A percentile compares a stretch with the other conserved stretches of the same genome.
These are phyloP conservation scores for Phymanthus crucifer DNA, from an alignment of 92 coral and sea anemone genomes.

Conservation along the genomic window DNA sequence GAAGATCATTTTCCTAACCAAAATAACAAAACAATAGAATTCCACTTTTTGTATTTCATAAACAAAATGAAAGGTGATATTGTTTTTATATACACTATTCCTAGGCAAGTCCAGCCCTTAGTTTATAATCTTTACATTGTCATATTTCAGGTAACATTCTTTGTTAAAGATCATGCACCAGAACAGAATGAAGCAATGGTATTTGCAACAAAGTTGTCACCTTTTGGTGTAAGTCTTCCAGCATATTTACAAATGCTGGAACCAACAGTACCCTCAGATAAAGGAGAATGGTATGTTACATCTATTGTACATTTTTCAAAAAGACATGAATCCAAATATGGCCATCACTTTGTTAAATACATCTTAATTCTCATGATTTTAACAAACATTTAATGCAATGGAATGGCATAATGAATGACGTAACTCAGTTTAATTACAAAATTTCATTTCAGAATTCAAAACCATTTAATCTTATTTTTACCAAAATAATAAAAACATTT, in stretches of 20 bases:
- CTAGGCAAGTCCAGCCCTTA: neutral
- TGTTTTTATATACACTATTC: neutral
- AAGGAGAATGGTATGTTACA: neutral
- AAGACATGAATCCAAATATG: neutral
- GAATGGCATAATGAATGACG: no score
- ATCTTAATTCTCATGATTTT: neutral
- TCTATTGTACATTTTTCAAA: neutral
- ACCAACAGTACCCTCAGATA: neutral
- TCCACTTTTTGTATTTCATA: no score
- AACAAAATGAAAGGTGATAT: no score
- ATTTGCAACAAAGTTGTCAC: neutral
- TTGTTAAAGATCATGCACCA: neutral
- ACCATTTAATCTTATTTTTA: no score
- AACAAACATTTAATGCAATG: no score
- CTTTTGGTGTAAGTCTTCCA: neutral
- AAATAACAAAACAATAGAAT: no score
- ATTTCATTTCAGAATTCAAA: no score
- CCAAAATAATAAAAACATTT: no score
- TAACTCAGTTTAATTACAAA: no score
- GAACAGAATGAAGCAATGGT: slow-evolving; percentile 3
- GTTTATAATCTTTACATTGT: neutral
- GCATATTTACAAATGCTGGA: neutral
- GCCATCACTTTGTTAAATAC: neutral
- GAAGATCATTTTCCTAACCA: no score
- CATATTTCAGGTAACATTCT: neutral